Evolutionary conservation across 1,140 invertebrate species (phyloP), one percentile per base, ranked within the genome.

Genomic region (Drosophila pectinifera): DNA sequence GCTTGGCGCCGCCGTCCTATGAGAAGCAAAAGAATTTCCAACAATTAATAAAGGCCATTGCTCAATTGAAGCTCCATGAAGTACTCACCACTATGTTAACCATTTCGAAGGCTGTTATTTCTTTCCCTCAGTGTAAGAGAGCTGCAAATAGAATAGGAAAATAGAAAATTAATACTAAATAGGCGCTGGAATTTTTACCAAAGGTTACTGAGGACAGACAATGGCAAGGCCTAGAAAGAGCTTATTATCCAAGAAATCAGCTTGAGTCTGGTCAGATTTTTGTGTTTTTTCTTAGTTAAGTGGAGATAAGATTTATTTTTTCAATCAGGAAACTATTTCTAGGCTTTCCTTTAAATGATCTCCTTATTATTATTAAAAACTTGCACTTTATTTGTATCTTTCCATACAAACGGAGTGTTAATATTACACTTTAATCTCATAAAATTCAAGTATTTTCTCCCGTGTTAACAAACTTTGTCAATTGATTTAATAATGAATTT

Each of bases 31-130:
- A 41, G 6, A 38, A 63, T 63, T 74, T 41, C 7, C 7, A 75
- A 11, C 54, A 51, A 90, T 79, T 59, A 62, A 57, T 65, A 45
- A 18, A 54, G 28, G 10, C 58, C 54, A 57, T 41, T 61, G 36
- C 26, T 46, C 28, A 57, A 62, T 45, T 53, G 55, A 54, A 34
- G 26, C 54, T 62, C 4, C 14, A 56, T 41, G 22, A 64, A 45
- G 22, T 45, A 75, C 91, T 79, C 62, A 92, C 91, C 69, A 77
- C 73, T 73, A 92, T 80, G 74, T 92, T 92, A 28, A 92, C 91
- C 91, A 92, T 92, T 75, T 80, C 90, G 77, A 42, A 42, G 49
- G 68, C 43, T 5, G 45, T n/a, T 42, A n/a, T 26, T 26, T 13
- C 6, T 57, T 53, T 74, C 20, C 36, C 73, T 65, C 54, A 84